These are phyloP conservation scores for Hirtodrosophila confusa DNA, from an alignment of 2,888 invertebrate species.

Conservation along the genomic window DNA sequence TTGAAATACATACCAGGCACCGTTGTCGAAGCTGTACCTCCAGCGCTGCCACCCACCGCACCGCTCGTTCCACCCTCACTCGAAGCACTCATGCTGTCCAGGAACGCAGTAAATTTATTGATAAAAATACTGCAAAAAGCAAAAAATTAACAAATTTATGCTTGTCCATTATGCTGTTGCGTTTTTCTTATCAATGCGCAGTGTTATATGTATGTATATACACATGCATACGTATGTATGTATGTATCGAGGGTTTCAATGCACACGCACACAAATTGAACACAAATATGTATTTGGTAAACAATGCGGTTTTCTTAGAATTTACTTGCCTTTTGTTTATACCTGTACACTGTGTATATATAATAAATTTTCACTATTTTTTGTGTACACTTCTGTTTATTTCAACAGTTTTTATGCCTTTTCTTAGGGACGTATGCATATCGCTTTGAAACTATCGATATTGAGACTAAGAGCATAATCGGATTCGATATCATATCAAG, in stretches of 20 bases:
- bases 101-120: slow-evolving; percentile 68
- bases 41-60: slow-evolving; percentile 65
- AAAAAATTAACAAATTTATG: slow-evolving; percentile 7
- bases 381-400: slow-evolving; percentile 42
- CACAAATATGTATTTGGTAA: not conserved
- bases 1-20: slow-evolving; percentile 73
- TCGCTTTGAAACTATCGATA: slow-evolving; percentile 30
- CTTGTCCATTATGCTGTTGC: slow-evolving; percentile 29
- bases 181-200: slow-evolving; percentile 55
- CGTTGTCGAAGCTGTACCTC: slow-evolving; percentile 70
- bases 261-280: slow-evolving; percentile 7
- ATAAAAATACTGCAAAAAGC: slow-evolving; percentile 64
- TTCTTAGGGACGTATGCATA: slow-evolving; percentile 32
- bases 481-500: not conserved
- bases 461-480: not conserved
- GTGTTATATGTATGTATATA: slow-evolving; percentile 15
- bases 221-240: slow-evolving; percentile 16
- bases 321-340: slow-evolving; percentile 22
- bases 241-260: slow-evolving; percentile 6
- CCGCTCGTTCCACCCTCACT: slow-evolving; percentile 72
- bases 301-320: not conserved
- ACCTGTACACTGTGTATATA: slow-evolving; percentile 10
- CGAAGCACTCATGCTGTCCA: slow-evolving; percentile 76
- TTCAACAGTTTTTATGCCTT: slow-evolving; percentile 34
- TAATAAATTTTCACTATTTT: slow-evolving; percentile 28